Conservation (phyloP, 2,797 vertebrate genomes). For the Pelochelys cantorii region DNA sequence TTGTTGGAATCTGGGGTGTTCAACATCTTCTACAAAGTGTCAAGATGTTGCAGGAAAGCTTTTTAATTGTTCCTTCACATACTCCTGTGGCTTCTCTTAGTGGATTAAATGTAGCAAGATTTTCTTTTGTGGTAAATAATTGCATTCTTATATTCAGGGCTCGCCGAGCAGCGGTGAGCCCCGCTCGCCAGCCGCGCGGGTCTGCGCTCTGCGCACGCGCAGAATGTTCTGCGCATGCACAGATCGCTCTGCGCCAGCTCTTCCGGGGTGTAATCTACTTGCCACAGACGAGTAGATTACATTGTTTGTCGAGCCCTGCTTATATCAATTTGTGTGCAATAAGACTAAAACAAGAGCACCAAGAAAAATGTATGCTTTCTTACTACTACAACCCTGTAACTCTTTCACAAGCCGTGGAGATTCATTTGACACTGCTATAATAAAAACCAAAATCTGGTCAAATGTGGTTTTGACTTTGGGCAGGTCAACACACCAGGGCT, state of each 20-base stretch:
- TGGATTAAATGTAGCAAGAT: neutral
- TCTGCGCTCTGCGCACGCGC: too few relatives aligned
- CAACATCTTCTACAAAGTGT: neutral
- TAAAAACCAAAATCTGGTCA: neutral
- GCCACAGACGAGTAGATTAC: too few relatives aligned
- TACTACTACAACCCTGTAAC: neutral
- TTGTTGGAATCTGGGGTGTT: neutral
- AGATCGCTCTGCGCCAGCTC: too few relatives aligned
- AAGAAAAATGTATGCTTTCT: neutral
- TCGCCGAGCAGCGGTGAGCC: too few relatives aligned
- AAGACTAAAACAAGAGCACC: neutral
- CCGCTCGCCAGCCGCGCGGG: too few relatives aligned
- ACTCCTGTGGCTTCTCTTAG: neutral
- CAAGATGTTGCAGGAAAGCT: neutral
- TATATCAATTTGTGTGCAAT: neutral
- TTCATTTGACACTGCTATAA: neutral
- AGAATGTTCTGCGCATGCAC: too few relatives aligned
- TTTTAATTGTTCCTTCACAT: too few relatives aligned
- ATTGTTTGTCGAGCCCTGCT: too few relatives aligned
- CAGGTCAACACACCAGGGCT: too few relatives aligned
- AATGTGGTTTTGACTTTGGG: neutral
- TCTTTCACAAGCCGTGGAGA: neutral
- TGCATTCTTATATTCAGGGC: neutral
- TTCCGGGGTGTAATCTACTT: too few relatives aligned
- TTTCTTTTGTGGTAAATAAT: neutral